phyloP scores from a whole-genome alignment of 2,888 invertebrate species.

The Sesia apiformis region DNA sequence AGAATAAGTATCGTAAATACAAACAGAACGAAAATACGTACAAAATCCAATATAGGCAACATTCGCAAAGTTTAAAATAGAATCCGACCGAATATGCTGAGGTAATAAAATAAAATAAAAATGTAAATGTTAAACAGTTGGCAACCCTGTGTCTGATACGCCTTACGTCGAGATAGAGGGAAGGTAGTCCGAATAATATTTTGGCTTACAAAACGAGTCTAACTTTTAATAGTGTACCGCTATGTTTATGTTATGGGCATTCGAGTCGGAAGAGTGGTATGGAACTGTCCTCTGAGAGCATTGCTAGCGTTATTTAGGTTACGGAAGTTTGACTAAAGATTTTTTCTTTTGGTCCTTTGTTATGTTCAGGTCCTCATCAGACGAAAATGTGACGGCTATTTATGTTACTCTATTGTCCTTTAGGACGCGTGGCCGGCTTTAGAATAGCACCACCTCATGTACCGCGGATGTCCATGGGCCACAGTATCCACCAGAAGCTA shows the following conservation, averaged over 20 bases:
- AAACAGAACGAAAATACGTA: background rate
- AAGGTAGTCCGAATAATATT: constrained; percentile 72
- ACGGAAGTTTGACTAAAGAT: background rate
- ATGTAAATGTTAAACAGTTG: constrained; percentile 46
- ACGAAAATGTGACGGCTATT: too few species aligned
- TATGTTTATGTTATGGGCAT: constrained; percentile 67
- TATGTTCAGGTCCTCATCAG: background rate
- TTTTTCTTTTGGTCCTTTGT: background rate
- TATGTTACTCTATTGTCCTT: too few species aligned
- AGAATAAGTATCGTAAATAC: too few species aligned
- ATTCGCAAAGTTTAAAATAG: constrained; percentile 7
- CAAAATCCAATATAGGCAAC: background rate
- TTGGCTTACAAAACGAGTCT: constrained; percentile 72
- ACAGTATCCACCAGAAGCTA: too few species aligned
- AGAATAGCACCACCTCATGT: too few species aligned
- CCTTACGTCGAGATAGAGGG: constrained; percentile 42
- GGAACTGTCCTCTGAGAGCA: constrained; percentile 29
- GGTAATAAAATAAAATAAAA: constrained; percentile 52
- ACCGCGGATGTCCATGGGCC: too few species aligned
- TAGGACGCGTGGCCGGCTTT: too few species aligned
- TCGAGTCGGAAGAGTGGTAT: constrained; percentile 37
- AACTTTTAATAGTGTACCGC: constrained; percentile 72
- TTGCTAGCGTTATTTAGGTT: constrained; percentile 6
- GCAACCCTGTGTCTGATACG: constrained; percentile 50
- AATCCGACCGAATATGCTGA: constrained; percentile 16